phyloP scores from a whole-genome alignment of 2,888 invertebrate species.

The Hirudinaria manillensis region DNA sequence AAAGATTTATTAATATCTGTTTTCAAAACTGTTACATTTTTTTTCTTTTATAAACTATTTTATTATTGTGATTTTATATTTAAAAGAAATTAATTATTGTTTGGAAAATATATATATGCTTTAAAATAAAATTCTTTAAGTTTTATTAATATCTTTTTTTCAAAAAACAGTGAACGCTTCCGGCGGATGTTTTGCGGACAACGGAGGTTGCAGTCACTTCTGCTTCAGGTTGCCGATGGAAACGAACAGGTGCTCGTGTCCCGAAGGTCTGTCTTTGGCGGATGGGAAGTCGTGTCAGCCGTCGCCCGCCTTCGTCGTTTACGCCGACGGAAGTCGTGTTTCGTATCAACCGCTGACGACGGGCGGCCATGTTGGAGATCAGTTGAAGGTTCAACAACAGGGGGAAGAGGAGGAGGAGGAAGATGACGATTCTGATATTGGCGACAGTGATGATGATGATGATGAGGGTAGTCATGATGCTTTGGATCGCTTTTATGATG shows the following conservation, averaged over 20 bases:
- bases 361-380: too few relatives aligned
- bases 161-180: too few relatives aligned
- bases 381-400: too few relatives aligned
- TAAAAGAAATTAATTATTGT: too few relatives aligned
- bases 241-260: neutral
- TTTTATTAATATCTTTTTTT: neutral
- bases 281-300: neutral
- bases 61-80: too few relatives aligned
- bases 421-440: neutral
- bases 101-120: too few relatives aligned
- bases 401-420: neutral
- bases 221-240: slow-evolving; percentile 66
- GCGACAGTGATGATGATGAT: slow-evolving; percentile 16
- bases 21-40: too few relatives aligned
- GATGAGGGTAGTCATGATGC: neutral
- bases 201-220: slow-evolving; percentile 78
- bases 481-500: neutral
- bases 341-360: too few relatives aligned
- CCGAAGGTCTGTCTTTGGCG: neutral
- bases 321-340: neutral
- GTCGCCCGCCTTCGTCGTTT: neutral
- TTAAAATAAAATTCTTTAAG: too few relatives aligned
- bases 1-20: too few relatives aligned
- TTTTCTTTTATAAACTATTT: too few relatives aligned
- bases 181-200: slow-evolving; percentile 55